These are phyloP conservation scores for Caranx melampygus DNA, from an alignment of 2,113 vertebrate genomes.

Conservation along the genomic window DNA sequence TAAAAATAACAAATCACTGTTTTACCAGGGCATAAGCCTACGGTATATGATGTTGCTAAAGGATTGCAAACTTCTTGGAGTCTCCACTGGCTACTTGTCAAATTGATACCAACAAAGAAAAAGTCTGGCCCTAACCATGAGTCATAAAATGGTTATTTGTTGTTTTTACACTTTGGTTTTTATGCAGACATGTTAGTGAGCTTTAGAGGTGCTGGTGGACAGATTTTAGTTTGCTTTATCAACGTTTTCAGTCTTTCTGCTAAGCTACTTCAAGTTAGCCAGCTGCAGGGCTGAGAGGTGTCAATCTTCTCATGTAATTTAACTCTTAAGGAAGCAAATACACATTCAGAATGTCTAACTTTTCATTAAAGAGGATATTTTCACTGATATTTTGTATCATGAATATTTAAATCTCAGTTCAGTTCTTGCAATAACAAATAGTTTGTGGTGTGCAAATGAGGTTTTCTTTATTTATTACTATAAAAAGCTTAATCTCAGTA, in stretches of 20 bases:
- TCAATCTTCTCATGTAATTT: not conserved
- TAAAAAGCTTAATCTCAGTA: not conserved
- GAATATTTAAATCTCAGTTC: not conserved
- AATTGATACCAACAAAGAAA: not conserved
- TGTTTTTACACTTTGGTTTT: not conserved
- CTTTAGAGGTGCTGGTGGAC: not conserved
- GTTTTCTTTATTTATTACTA: slow-evolving; percentile 2
- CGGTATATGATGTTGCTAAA: not conserved
- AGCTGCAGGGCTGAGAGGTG: not conserved
- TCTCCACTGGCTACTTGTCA: not conserved
- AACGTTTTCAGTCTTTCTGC: not conserved
- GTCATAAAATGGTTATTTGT: not conserved
- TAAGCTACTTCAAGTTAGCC: not conserved
- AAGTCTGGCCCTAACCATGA: too few species aligned
- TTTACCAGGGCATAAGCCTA: not conserved
- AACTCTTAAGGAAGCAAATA: not conserved
- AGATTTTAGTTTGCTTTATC: not conserved
- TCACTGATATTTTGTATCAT: not conserved
- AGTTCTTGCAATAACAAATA: not conserved
- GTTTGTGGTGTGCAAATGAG: not conserved
- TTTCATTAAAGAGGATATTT: not conserved
- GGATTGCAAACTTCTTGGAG: not conserved
- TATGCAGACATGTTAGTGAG: not conserved
- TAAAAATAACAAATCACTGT: not conserved
- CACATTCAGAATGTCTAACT: not conserved